These are phyloP conservation scores for Fundulus diaphanus DNA, from an alignment of 2,797 vertebrate species.

Conservation along the genomic window DNA sequence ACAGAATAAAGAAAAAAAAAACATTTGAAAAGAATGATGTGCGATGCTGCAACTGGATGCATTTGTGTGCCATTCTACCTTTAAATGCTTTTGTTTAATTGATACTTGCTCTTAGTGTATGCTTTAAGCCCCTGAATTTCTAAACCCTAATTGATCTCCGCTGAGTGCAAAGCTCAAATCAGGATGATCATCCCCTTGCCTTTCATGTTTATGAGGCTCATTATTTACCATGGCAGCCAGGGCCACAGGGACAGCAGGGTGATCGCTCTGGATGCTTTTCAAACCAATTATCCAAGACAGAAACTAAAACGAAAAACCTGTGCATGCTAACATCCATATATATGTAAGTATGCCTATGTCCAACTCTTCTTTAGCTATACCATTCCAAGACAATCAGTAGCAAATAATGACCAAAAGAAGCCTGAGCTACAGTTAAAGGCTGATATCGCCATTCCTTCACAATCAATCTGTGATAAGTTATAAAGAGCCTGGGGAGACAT, in stretches of 20 bases:
- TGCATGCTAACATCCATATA: background rate
- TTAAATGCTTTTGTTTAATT: constrained; percentile 33
- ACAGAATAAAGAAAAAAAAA: background rate
- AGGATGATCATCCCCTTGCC: constrained; percentile 60
- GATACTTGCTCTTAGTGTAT: constrained; percentile 35
- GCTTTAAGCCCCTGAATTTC: constrained; percentile 45
- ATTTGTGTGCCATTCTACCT: constrained; percentile 19
- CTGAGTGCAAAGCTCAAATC: constrained; percentile 60
- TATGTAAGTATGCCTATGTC: constrained; percentile 16
- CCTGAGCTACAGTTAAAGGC: constrained; percentile 59
- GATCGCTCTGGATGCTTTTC: constrained; percentile 58
- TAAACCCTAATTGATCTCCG: constrained; percentile 54
- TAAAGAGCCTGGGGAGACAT: constrained; percentile 32
- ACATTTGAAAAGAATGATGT: background rate
- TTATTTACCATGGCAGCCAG: constrained; percentile 67
- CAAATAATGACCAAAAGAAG: constrained; percentile 67
- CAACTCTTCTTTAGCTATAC: constrained; percentile 49
- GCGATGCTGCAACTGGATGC: background rate
- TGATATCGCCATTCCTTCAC: constrained; percentile 50
- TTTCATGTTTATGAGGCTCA: constrained; percentile 70
- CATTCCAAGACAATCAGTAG: constrained; percentile 52
- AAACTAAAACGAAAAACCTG: constrained; percentile 45
- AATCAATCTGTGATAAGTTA: constrained; percentile 58
- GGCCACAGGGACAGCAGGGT: constrained; percentile 59
- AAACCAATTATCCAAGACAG: constrained; percentile 67